phyloP scores from a whole-genome alignment of 1,140 invertebrate genomes.

The Linepithema humile region DNA sequence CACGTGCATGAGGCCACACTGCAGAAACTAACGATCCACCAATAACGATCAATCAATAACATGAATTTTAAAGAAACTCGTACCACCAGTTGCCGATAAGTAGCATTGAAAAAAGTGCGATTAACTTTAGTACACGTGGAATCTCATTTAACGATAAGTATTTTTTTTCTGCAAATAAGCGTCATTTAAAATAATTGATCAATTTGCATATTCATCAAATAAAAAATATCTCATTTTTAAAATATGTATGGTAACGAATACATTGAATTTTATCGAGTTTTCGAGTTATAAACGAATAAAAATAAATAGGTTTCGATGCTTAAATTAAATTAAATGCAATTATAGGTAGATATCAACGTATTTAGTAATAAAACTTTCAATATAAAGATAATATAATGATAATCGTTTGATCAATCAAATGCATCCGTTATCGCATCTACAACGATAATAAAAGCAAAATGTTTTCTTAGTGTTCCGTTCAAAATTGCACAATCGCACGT shows the following conservation, averaged over 20 bases:
- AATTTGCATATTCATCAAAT: neutral
- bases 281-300: neutral
- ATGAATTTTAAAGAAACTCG: neutral
- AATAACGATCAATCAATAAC: neutral
- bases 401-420: neutral
- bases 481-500: neutral
- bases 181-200: neutral
- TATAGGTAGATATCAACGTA: neutral
- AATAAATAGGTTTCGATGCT: neutral
- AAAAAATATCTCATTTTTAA: neutral
- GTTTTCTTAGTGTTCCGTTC: neutral
- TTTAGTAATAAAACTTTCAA: neutral
- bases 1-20: neutral
- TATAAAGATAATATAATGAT: neutral
- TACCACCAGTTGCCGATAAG: neutral
- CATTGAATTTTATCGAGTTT: neutral
- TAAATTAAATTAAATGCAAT: neutral
- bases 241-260: neutral
- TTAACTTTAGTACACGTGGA: slow-evolving; percentile 3
- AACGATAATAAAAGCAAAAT: neutral
- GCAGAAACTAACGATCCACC: neutral
- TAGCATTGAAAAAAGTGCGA: neutral
- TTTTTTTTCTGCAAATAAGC: neutral
- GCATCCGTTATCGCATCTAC: neutral
- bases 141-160: neutral